These are phyloP conservation scores for Pachydiplax longipennis DNA, from an alignment of 2,888 invertebrate genomes.

Conservation along the genomic window DNA sequence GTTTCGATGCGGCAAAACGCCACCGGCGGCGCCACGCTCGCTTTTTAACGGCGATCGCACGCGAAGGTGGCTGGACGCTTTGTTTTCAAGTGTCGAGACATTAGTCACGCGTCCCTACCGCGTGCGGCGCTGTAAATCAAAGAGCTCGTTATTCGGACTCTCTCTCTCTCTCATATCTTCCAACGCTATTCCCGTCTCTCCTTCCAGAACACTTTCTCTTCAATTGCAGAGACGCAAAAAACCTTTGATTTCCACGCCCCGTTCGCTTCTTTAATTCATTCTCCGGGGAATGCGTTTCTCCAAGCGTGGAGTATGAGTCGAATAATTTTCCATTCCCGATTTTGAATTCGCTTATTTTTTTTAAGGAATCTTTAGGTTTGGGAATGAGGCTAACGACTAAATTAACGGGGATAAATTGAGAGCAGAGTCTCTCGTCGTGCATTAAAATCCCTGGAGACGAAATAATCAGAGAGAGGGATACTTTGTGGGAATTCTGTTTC, in stretches of 20 bases:
- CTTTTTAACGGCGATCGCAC: conserved; percentile 33
- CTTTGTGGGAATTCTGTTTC: too few species aligned
- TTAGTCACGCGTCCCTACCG: conserved; percentile 27
- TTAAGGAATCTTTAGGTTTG: too few species aligned
- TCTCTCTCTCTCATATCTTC: background rate
- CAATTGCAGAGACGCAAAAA: background rate
- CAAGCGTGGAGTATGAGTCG: too few species aligned
- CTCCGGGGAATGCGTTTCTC: background rate
- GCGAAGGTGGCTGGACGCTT: conserved; percentile 42
- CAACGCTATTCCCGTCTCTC: background rate
- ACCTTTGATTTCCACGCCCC: background rate
- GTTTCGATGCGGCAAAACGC: conserved; percentile 6
- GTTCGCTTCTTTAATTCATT: too few species aligned
- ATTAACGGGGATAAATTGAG: too few species aligned
- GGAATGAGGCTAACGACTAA: too few species aligned
- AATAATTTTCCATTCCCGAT: too few species aligned
- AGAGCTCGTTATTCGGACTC: conserved; percentile 14
- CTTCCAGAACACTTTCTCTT: background rate
- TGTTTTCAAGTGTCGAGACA: conserved; percentile 15
- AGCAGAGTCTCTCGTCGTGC: too few species aligned
- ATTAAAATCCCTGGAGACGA: too few species aligned
- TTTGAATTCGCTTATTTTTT: too few species aligned
- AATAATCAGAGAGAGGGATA: too few species aligned
- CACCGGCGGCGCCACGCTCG: conserved; percentile 4
- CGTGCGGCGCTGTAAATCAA: conserved; percentile 27